Base-by-base conservation (phyloP, 2,113 vertebrate genomes). In the Zingel zingel region DNA sequence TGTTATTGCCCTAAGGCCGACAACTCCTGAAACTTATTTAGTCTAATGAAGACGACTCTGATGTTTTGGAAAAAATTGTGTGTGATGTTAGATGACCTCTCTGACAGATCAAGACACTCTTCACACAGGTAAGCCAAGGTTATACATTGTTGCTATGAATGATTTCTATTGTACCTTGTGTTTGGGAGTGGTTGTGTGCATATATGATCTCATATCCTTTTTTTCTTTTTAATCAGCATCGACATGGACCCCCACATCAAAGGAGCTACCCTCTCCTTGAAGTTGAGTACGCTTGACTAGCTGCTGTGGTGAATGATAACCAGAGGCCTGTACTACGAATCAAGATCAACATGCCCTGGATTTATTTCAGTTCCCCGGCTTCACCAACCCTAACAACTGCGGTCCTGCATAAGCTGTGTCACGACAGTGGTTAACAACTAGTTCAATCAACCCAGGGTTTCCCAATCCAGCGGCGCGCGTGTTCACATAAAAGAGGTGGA, bases 171-270 rank as follows among this genome's bases (percentile, higher is more conserved):
- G 0, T 27, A 51, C 6, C 33, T 58, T 50, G 50, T 59, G 59
- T 77, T 79, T 66, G 30, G 23, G 27, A 69, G 67, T 69, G 19
- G 9, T 45, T 61, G 36, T 64, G 66, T 39, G 63, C 62, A 50
- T 59, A 79, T 84, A 53, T 79, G 70, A 71, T 67, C 33, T 67
- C 45, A 78, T 67, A 83, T 88, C 39, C 62, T 70, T 76, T 69
- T 33, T 59, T 56, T 70, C 61, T 77, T 84, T 90, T 84, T 81
- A 90, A 93, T 90, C 88, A 87, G 76, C 78, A 50, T 70, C 71
- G 81, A 51, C 36, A 65, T 67, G 73, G 85, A 78, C 54, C 47
- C 59, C 11, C 69, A 81, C 82, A 91, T 90, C 90, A 92, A 88
- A 89, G 84, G 14, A 81, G 65, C 25, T 30, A 50, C 58, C 58